Evolutionary conservation across 2,888 invertebrate species (phyloP).

Genomic region (Heliothis peltigera): DNA sequence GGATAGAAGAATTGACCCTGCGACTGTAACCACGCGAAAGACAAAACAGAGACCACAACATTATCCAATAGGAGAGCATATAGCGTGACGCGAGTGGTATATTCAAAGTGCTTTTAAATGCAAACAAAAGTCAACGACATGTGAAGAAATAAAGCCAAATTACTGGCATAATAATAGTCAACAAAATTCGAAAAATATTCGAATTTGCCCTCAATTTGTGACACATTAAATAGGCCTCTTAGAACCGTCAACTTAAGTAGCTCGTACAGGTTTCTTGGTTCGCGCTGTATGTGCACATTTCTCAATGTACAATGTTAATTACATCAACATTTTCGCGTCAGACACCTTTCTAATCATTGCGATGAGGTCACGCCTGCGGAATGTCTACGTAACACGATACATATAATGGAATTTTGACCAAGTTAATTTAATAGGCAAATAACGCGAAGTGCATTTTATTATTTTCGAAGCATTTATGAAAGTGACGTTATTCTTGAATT

Average conservation of each 20-base stretch:
- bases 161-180: constrained; percentile 11
- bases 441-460: background rate
- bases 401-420: background rate
- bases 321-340: background rate
- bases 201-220: background rate
- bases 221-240: background rate
- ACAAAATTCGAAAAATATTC: background rate
- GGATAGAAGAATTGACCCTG: constrained; percentile 86
- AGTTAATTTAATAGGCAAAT: background rate
- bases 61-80: constrained; percentile 37
- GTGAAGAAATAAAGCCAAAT: constrained; percentile 10
- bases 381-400: background rate
- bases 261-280: background rate
- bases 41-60: constrained; percentile 82
- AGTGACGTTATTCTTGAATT: too few species aligned
- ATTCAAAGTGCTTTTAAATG: constrained; percentile 29
- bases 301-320: background rate
- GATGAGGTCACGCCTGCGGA: background rate
- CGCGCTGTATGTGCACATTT: constrained; percentile 3
- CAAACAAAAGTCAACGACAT: constrained; percentile 23
- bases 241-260: background rate
- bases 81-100: constrained; percentile 37
- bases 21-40: constrained; percentile 80
- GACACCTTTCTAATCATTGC: background rate
- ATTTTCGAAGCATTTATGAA: too few species aligned